Evolutionary conservation across 2,797 vertebrate species (phyloP).

Genomic region (Antrozous pallidus): DNA sequence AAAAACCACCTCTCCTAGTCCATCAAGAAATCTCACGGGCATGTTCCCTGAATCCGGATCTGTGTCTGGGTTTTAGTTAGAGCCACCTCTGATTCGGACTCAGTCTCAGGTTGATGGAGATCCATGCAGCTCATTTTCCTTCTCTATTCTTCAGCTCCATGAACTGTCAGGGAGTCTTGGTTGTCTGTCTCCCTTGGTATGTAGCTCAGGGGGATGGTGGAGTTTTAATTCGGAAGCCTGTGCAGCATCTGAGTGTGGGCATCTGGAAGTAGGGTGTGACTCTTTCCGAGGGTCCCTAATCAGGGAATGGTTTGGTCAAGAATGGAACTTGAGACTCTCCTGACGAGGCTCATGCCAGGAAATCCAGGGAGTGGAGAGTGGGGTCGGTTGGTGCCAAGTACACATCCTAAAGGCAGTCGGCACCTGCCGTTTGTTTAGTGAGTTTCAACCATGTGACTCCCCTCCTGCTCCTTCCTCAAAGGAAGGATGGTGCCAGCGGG

Average conservation of each 20-base stretch:
- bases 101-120: neutral
- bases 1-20: neutral
- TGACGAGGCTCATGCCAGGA: neutral
- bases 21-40: neutral
- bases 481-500: neutral
- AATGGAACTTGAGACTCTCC: neutral
- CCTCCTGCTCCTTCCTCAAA: neutral
- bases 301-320: neutral
- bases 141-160: neutral
- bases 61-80: neutral
- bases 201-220: neutral
- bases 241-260: neutral
- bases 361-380: neutral
- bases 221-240: neutral
- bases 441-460: neutral
- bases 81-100: neutral
- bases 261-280: neutral
- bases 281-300: neutral
- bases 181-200: neutral
- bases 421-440: neutral
- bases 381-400: neutral
- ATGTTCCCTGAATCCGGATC: neutral
- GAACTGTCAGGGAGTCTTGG: neutral
- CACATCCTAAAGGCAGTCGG: neutral
- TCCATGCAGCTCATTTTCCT: neutral